Evolutionary conservation across 2,888 invertebrate genomes (phyloP).

Genomic region (Drosophila merina): DNA sequence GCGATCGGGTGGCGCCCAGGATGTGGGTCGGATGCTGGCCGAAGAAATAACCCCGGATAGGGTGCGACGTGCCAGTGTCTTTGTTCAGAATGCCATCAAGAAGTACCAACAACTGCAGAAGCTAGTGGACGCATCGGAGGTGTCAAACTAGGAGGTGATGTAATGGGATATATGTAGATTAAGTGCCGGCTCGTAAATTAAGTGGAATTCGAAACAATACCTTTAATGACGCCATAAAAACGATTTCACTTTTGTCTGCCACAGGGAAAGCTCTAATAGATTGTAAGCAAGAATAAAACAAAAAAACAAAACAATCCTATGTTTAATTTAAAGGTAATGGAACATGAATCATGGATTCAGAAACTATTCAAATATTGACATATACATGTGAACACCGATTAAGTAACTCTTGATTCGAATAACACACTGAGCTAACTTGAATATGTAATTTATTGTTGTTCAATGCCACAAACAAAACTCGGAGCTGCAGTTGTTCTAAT

Average conservation of each 20-base stretch:
- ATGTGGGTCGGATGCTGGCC: conserved; percentile 80
- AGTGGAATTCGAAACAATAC: conserved; percentile 46
- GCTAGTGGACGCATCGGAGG: conserved; percentile 41
- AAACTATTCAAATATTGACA: too few species aligned
- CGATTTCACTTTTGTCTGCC: conserved; percentile 8
- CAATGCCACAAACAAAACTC: conserved; percentile 32
- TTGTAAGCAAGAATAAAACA: neutral
- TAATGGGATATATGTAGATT: conserved; percentile 35
- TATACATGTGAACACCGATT: neutral
- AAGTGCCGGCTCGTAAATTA: conserved; percentile 34
- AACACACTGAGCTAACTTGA: conserved; percentile 10
- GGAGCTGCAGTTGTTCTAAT: conserved; percentile 37
- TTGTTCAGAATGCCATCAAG: conserved; percentile 86
- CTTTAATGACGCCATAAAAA: conserved; percentile 41
- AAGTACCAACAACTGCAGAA: conserved; percentile 84
- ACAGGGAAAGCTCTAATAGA: neutral
- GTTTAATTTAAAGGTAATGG: too few species aligned
- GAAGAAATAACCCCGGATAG: conserved; percentile 85
- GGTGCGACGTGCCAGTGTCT: conserved; percentile 85
- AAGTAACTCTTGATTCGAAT: conserved; percentile 1
- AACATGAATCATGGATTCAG: too few species aligned
- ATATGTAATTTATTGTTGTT: conserved; percentile 19
- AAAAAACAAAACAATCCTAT: neutral
- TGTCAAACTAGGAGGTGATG: conserved; percentile 11
- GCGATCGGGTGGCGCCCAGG: conserved; percentile 72